Evolutionary conservation across 2,113 vertebrate genomes (phyloP).

Genomic region (Megaceryle torquata): DNA sequence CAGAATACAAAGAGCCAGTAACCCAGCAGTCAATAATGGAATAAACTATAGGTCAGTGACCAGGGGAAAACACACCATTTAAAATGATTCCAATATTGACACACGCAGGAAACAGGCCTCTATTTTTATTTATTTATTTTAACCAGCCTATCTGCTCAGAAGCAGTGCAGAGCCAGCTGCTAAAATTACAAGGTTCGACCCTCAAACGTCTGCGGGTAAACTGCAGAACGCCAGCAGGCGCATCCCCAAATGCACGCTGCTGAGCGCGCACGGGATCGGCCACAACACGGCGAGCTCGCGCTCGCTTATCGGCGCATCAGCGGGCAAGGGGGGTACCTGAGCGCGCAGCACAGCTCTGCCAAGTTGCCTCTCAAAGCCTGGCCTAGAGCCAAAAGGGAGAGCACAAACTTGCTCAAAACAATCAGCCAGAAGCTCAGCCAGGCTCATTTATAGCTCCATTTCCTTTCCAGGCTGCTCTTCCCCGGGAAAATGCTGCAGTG

Average conservation of each 20-base stretch:
- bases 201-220: not conserved
- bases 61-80: slow-evolving; percentile 63
- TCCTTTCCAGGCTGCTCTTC: slow-evolving; percentile 3
- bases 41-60: slow-evolving; percentile 64
- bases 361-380: not conserved
- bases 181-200: slow-evolving; percentile 30
- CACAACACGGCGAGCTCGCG: not conserved
- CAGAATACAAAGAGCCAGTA: slow-evolving; percentile 43
- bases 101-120: not conserved
- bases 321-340: not conserved
- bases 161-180: not conserved
- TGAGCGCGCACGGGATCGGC: not conserved
- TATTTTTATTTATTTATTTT: slow-evolving; percentile 43
- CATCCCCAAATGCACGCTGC: not conserved
- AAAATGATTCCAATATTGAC: slow-evolving; percentile 56
- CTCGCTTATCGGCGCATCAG: not conserved
- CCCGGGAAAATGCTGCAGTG: not conserved
- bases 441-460: slow-evolving; percentile 22
- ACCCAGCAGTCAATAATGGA: slow-evolving; percentile 58
- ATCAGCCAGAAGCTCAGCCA: slow-evolving; percentile 12
- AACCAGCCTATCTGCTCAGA: not conserved
- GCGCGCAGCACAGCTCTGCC: not conserved
- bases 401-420: not conserved
- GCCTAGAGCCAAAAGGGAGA: not conserved
- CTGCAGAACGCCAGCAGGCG: not conserved